Evolutionary conservation across 2,113 vertebrate species (phyloP), one percentile per base, ranked within the genome.

Genomic region (Paracyprichromis sp.): DNA sequence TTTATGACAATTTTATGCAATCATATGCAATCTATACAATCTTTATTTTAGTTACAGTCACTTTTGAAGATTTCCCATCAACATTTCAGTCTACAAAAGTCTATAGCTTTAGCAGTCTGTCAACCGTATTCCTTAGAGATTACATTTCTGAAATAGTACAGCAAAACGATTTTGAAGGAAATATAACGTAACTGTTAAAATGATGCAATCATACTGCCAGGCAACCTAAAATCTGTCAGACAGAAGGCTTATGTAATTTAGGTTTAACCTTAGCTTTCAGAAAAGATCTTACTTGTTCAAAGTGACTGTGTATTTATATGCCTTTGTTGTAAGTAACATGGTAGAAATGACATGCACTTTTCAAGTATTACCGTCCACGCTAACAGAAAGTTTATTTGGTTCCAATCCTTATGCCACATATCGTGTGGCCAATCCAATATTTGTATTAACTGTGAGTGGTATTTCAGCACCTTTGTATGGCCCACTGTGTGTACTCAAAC

Each of bases 381-480:
- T 50, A 78, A n/a, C 43, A 78, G 14, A 73, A 73, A 47, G 17
- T 50, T 10, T 24, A 40, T 91, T 90, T 88, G 63, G 47, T 84
- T 63, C 76, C 85, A 76, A 76, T 87, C 80, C 83, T 85, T 5
- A 5, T 29, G 13, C 19, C 21, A 47, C 76, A 66, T 36, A 21
- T 71, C 56, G 4, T 59, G 71, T 29, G 47, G 73, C 40, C 45
- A 12, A 34, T 85, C 53, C 56, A 29, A 21, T 14, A 31, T 56
- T 12, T 5, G 50, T 56, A 61, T 82, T 57, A 36, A 29, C 43
- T 17, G 17, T 19, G 84, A 84, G 54, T 59, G 66, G 34, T 80
- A 71, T 80, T 87, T 85, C 73, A 79, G 71, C 86, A 86, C 80
- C 83, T 83, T 92, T 83, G 73, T 43, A 38, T 80, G 69, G 71